Percentiles rank a stretch among this genome's conserved stretches.
Conservation (phyloP, 2,888 invertebrate species). For the Stenotaenia linearis region DNA sequence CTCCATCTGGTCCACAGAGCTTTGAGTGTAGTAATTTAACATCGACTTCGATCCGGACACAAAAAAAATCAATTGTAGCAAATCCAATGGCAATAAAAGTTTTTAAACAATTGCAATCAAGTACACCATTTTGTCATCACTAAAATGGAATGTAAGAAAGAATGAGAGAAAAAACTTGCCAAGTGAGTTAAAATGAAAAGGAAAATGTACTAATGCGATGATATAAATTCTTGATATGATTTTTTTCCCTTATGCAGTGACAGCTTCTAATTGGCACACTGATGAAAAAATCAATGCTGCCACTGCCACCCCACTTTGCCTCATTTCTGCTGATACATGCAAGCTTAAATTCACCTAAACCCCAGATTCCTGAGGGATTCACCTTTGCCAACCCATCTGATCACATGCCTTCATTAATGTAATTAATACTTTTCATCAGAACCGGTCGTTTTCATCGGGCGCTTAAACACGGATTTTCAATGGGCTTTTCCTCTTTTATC, state of each 20-base stretch:
- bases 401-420: neutral
- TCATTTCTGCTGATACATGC: neutral
- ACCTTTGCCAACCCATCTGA: neutral
- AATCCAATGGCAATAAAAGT: too few species aligned
- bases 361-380: neutral
- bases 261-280: neutral
- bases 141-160: neutral
- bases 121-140: too few species aligned
- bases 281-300: constrained; percentile 1
- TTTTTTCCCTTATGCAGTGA: neutral
- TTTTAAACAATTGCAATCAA: too few species aligned
- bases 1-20: too few species aligned
- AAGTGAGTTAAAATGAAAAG: neutral
- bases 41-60: too few species aligned
- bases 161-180: neutral
- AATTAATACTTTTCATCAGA: constrained; percentile 17
- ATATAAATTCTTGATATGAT: neutral
- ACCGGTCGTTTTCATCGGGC: neutral
- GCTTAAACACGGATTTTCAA: neutral
- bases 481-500: neutral
- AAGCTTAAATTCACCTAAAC: neutral
- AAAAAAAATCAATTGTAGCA: too few species aligned
- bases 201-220: neutral
- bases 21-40: too few species aligned
- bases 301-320: neutral